phyloP scores from a whole-genome alignment of 2,113 vertebrate genomes.

The Raja brachyura region DNA sequence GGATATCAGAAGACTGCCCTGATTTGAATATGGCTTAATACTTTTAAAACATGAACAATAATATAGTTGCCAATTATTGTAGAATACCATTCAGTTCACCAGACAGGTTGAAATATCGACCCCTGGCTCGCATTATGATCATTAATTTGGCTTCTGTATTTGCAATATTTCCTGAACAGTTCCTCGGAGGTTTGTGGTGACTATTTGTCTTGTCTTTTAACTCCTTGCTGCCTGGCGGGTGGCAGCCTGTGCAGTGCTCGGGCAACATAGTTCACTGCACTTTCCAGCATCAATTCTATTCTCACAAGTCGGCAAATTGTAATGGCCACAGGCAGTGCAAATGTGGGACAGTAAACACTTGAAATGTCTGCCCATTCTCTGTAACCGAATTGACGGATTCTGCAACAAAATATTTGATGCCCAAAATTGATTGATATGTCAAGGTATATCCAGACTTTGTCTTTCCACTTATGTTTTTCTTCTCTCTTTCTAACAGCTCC shows the following conservation, averaged over 20 bases:
- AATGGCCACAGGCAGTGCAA: background rate
- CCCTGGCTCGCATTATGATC: background rate
- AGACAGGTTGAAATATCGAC: background rate
- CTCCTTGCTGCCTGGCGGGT: background rate
- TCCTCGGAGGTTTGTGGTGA: background rate
- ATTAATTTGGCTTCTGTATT: background rate
- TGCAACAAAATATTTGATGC: background rate
- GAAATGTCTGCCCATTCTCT: background rate
- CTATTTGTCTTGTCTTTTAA: background rate
- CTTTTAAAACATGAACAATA: no score
- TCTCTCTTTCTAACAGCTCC: conserved; percentile 56
- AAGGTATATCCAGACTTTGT: background rate
- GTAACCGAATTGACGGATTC: background rate
- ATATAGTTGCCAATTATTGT: background rate
- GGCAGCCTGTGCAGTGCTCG: background rate
- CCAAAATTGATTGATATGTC: background rate
- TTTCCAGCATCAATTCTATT: background rate
- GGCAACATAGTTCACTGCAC: background rate
- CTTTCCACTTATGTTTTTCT: background rate
- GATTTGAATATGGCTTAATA: no score
- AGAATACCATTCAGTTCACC: background rate
- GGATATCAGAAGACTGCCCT: no score
- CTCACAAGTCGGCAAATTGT: background rate
- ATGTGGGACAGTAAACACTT: background rate
- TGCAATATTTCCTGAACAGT: background rate